phyloP scores from a whole-genome alignment of 2,888 invertebrate genomes.

The Callyntrura guangdongensis region DNA sequence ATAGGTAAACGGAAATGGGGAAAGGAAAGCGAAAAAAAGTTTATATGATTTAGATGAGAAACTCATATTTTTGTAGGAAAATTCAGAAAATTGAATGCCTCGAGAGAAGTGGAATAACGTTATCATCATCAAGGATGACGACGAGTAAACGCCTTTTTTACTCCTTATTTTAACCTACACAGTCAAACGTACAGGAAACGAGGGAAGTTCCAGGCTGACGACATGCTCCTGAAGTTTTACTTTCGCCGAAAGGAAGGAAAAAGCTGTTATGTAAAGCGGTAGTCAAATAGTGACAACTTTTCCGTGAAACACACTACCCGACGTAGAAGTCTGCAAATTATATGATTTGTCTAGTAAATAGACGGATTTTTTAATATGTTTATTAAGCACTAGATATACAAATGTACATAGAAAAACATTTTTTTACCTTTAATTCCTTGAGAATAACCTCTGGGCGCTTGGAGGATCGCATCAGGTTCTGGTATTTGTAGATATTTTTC shows the following conservation, averaged over 20 bases:
- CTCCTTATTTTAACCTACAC: not conserved
- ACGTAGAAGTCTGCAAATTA: too few species aligned
- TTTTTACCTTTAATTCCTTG: slow-evolving; percentile 91
- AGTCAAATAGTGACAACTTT: too few species aligned
- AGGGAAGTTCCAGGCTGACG: not conserved
- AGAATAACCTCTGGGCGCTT: slow-evolving; percentile 91
- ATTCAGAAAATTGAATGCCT: slow-evolving; percentile 69
- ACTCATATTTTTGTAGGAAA: slow-evolving; percentile 57
- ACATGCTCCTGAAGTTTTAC: too few species aligned
- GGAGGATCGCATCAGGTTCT: slow-evolving; percentile 89
- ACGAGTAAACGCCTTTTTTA: not conserved
- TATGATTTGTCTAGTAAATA: too few species aligned
- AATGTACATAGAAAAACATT: slow-evolving; percentile 12
- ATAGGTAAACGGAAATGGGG: slow-evolving; percentile 12
- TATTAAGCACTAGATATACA: not conserved
- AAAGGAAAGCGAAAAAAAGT: slow-evolving; percentile 34
- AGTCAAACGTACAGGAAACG: not conserved
- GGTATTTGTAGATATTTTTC: slow-evolving; percentile 92
- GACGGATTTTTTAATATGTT: not conserved
- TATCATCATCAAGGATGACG: slow-evolving; percentile 1
- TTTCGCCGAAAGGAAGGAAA: not conserved
- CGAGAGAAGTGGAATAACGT: slow-evolving; percentile 52
- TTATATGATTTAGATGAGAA: slow-evolving; percentile 70
- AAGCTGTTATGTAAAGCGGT: not conserved
- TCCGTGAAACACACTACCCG: not conserved